Base-by-base conservation (phyloP, 1,140 invertebrate genomes). In the Diabrotica undecimpunctata region DNA sequence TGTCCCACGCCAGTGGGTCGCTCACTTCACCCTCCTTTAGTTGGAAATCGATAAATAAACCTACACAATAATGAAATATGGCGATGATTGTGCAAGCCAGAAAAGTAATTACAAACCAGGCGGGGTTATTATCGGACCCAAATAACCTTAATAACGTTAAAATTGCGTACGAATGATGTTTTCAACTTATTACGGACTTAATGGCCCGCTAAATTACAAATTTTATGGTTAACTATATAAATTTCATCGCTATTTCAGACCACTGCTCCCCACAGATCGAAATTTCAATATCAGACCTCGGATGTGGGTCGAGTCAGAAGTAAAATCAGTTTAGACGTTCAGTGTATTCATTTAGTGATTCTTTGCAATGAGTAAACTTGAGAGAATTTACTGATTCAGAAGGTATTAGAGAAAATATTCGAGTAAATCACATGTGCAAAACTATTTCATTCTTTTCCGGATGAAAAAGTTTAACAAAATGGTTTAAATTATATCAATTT, bases 171-270 rank as follows among this genome's bases (percentile, higher is more conserved):
- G 68, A 72, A 74, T 70, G 68, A 72, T 74, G 68, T 72, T 71
- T 61, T 71, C 41, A 64, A 74, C 66, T 74, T 72, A 66, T 70
- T 70, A 66, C 68, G 66, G 72, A 72, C 68, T 72, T 67, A 70
- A 72, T 70, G 67, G 67, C 56, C 58, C 69, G 71, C 62, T 69
- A 74, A 74, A 74, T 74, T 74, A 74, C 69, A 74, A 72, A 73
- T 73, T 73, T 73, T 71, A 72, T 72, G 71, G 67, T 54, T 41
- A 46, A 54, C 61, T 62, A 62, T 62, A 62, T 62, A 62, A 62
- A 62, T 62, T 54, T 50, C 36, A 54, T 62, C 35, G 61, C 51
- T 36, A 60, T 60, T 60, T 60, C 12, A 46, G 41, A 46, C 8
- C 41, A 46, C n/a, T 10, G 41, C 41, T 10, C 41, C 41, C 41